Percentiles rank a stretch among this genome's conserved stretches.
Conservation (phyloP, 2,797 vertebrate genomes). For the Loriculus beryllinus region DNA sequence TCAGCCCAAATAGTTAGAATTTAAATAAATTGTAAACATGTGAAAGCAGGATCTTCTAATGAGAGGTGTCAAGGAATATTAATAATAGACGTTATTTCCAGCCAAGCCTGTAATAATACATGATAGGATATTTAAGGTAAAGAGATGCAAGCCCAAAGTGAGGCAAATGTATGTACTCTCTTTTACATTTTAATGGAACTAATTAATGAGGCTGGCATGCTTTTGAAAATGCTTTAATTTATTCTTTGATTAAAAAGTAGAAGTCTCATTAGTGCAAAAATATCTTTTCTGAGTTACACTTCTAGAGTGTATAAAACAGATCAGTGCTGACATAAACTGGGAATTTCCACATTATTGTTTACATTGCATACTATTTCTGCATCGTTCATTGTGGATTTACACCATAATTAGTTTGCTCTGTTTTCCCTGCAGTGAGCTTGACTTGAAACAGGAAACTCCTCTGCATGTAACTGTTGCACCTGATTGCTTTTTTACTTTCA, state of each 20-base stretch:
- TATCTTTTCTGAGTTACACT: slow-evolving; percentile 54
- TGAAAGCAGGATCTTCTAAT: not conserved
- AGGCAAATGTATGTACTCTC: slow-evolving; percentile 38
- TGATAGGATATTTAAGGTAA: slow-evolving; percentile 50
- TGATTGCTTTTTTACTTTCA: slow-evolving; percentile 50
- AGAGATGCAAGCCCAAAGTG: slow-evolving; percentile 6
- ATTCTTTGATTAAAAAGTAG: slow-evolving; percentile 64
- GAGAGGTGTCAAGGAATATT: slow-evolving; percentile 36
- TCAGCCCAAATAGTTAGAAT: not conserved
- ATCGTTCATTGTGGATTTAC: slow-evolving; percentile 54
- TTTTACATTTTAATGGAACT: slow-evolving; percentile 63
- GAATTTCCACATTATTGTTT: slow-evolving; percentile 63
- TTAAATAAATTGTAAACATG: slow-evolving; percentile 25
- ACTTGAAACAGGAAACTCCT: slow-evolving; percentile 46
- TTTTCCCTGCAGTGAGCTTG: slow-evolving; percentile 42
- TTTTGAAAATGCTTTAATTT: slow-evolving; percentile 59
- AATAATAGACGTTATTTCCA: slow-evolving; percentile 33
- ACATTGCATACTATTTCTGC: slow-evolving; percentile 43
- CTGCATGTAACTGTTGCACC: slow-evolving; percentile 59
- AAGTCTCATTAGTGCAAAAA: slow-evolving; percentile 53
- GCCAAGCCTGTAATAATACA: slow-evolving; percentile 18
- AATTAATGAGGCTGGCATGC: slow-evolving; percentile 62
- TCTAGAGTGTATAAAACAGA: slow-evolving; percentile 54
- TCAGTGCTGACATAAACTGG: slow-evolving; percentile 43
- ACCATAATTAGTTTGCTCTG: slow-evolving; percentile 59